A percentile compares a stretch with the other conserved stretches of the same genome.
phyloP scores from a whole-genome alignment of 2,888 invertebrate genomes.

The Eristalis tenax region DNA sequence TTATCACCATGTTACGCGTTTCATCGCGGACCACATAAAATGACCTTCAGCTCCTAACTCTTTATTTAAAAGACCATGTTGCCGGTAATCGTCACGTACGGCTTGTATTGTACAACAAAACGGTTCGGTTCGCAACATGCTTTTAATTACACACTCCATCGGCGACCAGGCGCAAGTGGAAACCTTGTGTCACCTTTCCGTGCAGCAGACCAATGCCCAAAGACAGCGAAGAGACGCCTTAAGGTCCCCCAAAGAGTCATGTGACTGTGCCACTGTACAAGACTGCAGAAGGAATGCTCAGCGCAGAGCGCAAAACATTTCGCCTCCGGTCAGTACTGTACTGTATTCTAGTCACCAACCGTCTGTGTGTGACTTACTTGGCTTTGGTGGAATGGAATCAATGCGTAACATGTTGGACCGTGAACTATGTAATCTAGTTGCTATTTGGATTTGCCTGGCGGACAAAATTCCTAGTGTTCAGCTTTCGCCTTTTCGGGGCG shows the following conservation, averaged over 20 bases:
- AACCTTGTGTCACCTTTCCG: slow-evolving; percentile 62
- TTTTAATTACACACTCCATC: slow-evolving; percentile 69
- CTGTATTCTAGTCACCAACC: neutral
- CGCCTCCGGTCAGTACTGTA: neutral
- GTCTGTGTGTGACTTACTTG: slow-evolving; percentile 65
- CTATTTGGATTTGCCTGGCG: slow-evolving; percentile 31
- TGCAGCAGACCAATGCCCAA: slow-evolving; percentile 22
- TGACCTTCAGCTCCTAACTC: slow-evolving; percentile 67
- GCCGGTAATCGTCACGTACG: slow-evolving; percentile 69
- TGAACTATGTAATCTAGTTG: slow-evolving; percentile 72
- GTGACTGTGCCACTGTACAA: slow-evolving; percentile 18
- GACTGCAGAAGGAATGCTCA: slow-evolving; percentile 43
- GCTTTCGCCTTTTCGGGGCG: slow-evolving; percentile 50
- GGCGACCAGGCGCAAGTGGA: slow-evolving; percentile 54
- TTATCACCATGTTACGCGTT: slow-evolving; percentile 59
- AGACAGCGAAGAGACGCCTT: slow-evolving; percentile 23
- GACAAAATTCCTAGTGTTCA: slow-evolving; percentile 67
- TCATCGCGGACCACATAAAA: slow-evolving; percentile 52
- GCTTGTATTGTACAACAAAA: slow-evolving; percentile 66
- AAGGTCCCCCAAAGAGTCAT: slow-evolving; percentile 28
- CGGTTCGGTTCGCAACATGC: slow-evolving; percentile 69
- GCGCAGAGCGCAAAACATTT: slow-evolving; percentile 36
- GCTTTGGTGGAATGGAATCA: slow-evolving; percentile 60
- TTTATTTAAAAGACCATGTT: slow-evolving; percentile 65
- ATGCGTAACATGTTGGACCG: slow-evolving; percentile 69